Evolutionary conservation across 2,888 invertebrate genomes (phyloP).

Genomic region (Sinhomidia bicolor): DNA sequence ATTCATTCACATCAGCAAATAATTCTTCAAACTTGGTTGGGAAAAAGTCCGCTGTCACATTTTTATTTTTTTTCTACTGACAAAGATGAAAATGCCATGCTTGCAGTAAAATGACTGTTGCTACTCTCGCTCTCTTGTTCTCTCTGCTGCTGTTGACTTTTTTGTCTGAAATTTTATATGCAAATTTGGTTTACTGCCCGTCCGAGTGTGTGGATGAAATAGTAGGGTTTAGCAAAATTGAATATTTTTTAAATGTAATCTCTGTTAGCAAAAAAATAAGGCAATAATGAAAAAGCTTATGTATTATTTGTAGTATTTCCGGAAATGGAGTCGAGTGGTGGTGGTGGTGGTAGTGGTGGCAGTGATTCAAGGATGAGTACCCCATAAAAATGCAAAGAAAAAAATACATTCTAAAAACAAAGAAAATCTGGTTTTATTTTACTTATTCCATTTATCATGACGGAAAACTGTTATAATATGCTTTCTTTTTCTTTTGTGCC

Average conservation of each 20-base stretch:
- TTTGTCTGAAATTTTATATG: background rate
- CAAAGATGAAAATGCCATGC: background rate
- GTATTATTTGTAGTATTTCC: background rate
- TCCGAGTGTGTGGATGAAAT: background rate
- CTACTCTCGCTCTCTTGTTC: too few species aligned
- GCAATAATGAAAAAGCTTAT: background rate
- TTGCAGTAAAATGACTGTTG: background rate
- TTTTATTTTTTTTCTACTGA: too few species aligned
- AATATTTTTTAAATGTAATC: constrained; percentile 14
- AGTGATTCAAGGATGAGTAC: background rate
- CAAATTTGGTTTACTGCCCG: background rate
- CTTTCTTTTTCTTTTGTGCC: background rate
- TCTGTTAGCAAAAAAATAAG: background rate
- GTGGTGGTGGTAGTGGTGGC: too few species aligned
- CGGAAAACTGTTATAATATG: background rate
- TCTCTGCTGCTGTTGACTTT: constrained; percentile 38
- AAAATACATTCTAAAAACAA: background rate
- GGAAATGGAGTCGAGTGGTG: constrained; percentile 1
- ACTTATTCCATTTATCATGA: constrained; percentile 1
- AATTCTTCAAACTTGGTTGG: constrained; percentile 41
- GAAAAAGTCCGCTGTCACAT: constrained; percentile 50
- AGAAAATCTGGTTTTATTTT: background rate
- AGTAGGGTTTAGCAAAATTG: background rate
- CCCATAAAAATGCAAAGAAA: background rate
- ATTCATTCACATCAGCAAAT: constrained; percentile 52